A percentile compares a stretch with the other conserved stretches of the same genome.
These are phyloP conservation scores for Ormia ochracea DNA, from an alignment of 2,888 invertebrate species.

Conservation along the genomic window DNA sequence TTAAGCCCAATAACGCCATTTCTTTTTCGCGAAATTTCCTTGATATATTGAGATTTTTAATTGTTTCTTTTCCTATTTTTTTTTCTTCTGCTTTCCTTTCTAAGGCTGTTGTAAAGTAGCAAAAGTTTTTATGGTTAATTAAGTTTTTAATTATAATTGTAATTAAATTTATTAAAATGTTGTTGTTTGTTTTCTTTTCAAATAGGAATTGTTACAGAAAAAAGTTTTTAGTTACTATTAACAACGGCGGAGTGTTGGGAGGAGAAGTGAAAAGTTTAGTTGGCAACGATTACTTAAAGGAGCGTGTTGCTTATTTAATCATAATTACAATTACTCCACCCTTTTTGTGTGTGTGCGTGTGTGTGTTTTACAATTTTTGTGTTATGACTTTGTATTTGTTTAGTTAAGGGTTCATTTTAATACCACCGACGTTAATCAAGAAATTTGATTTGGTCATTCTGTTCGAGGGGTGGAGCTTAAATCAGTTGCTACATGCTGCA, in stretches of 20 bases:
- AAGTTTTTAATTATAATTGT: conserved; percentile 77
- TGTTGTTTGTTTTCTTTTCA: conserved; percentile 32
- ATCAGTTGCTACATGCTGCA: background rate
- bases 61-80: conserved; percentile 32
- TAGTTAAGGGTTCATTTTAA: conserved; percentile 51
- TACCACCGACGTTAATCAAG: conserved; percentile 24
- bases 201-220: background rate
- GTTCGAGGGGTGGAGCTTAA: conserved; percentile 38
- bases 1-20: conserved; percentile 40
- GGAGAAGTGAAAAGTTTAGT: background rate
- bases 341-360: conserved; percentile 6
- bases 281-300: conserved; percentile 1
- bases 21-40: conserved; percentile 5
- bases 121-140: conserved; percentile 70
- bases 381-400: conserved; percentile 31
- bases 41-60: conserved; percentile 1
- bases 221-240: conserved; percentile 14
- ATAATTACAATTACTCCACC: conserved; percentile 62
- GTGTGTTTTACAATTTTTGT: background rate
- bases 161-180: conserved; percentile 69
- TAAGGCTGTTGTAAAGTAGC: conserved; percentile 46
- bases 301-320: conserved; percentile 11
- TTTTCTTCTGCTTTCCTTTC: conserved; percentile 21
- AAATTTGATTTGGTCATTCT: conserved; percentile 34
- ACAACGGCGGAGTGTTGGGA: background rate